phyloP scores from a whole-genome alignment of 2,797 vertebrate genomes.

The Ambastaia sidthimunki region DNA sequence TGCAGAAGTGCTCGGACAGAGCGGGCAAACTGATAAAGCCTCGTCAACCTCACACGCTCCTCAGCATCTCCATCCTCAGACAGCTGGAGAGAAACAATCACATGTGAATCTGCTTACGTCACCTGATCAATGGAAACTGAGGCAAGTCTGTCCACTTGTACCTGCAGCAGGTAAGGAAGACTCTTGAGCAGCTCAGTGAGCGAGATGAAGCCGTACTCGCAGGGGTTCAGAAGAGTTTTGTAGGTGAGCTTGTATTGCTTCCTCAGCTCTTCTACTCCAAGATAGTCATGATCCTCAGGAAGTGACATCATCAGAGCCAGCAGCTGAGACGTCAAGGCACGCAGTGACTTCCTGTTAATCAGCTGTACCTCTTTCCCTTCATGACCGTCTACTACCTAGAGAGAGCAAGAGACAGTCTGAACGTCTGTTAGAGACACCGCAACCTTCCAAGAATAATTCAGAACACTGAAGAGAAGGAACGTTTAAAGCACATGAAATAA shows the following conservation, averaged over 20 bases:
- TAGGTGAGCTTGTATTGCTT: slow-evolving; percentile 80
- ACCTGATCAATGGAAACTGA: too few species aligned
- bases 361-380: slow-evolving; percentile 90
- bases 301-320: slow-evolving; percentile 93
- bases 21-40: slow-evolving; percentile 91
- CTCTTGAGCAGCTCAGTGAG: slow-evolving; percentile 93
- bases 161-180: slow-evolving; percentile 94
- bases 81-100: slow-evolving; percentile 73
- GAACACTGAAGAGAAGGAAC: too few species aligned
- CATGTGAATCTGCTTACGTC: background rate
- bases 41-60: slow-evolving; percentile 89
- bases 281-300: slow-evolving; percentile 74
- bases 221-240: slow-evolving; percentile 85
- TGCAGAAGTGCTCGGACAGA: slow-evolving; percentile 90
- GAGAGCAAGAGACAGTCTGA: background rate
- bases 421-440: too few species aligned
- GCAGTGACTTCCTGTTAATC: slow-evolving; percentile 94
- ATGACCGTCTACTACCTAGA: slow-evolving; percentile 83
- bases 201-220: slow-evolving; percentile 97
- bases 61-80: slow-evolving; percentile 72
- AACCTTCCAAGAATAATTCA: background rate
- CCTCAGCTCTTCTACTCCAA: slow-evolving; percentile 84
- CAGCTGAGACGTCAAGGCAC: slow-evolving; percentile 89
- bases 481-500: too few species aligned
- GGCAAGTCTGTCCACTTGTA: slow-evolving; percentile 52